Percentiles rank a stretch among this genome's conserved stretches.
These are phyloP conservation scores for Cryptoprocta ferox DNA, from an alignment of 2,797 vertebrate genomes.

Conservation along the genomic window DNA sequence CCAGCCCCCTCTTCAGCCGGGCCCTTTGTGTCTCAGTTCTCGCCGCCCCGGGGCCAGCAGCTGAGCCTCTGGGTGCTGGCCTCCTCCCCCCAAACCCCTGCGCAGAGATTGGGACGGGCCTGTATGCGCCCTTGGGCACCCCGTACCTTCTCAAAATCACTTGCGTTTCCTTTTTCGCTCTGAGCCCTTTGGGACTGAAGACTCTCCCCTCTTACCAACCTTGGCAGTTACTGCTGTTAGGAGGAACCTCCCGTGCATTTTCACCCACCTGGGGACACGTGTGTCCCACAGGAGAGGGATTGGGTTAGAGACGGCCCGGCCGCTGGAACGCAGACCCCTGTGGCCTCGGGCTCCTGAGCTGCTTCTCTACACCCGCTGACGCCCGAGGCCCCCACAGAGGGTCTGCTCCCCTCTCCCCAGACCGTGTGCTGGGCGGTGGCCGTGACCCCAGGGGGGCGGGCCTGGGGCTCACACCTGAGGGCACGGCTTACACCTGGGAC, in stretches of 20 bases:
- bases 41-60: accelerated
- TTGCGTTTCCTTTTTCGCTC: neutral
- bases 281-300: accelerated
- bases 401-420: too few relatives aligned
- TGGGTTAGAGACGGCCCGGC: neutral
- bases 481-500: neutral
- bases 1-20: too few relatives aligned
- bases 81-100: neutral
- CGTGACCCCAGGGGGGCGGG: accelerated
- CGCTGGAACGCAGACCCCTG: accelerated
- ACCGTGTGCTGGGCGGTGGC: accelerated
- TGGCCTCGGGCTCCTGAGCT: neutral
- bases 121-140: neutral
- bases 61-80: neutral
- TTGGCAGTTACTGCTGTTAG: accelerated
- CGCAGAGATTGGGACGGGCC: accelerated
- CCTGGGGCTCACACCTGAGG: neutral
- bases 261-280: accelerated
- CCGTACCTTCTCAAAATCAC: neutral
- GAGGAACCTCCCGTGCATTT: accelerated
- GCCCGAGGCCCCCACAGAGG: too few relatives aligned
- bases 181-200: neutral
- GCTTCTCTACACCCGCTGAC: neutral
- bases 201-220: neutral
- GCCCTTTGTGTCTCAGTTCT: neutral